A percentile compares a stretch with the other conserved stretches of the same genome.
phyloP scores from a whole-genome alignment of 2,113 vertebrate genomes.

The Seriola dumerili region DNA sequence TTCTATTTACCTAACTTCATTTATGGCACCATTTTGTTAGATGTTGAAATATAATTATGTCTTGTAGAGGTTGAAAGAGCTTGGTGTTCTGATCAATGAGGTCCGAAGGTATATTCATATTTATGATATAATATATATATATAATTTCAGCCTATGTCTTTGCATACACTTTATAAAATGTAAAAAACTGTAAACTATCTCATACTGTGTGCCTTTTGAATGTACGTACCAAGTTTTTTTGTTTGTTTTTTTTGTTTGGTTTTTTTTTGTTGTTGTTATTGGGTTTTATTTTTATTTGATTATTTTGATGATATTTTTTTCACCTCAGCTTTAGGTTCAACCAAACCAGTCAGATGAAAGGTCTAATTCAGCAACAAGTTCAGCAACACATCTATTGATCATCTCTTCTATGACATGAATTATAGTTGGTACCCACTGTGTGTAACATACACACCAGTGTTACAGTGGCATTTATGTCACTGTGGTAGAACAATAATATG shows the following conservation, averaged over 20 bases:
- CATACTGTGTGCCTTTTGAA: not conserved
- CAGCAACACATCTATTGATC: conserved; percentile 2
- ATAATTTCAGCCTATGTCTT: not conserved
- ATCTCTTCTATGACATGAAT: conserved; percentile 4
- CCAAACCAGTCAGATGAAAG: not conserved
- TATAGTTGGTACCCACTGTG: not conserved
- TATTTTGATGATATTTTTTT: not conserved
- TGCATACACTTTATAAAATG: not conserved
- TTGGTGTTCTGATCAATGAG: conserved; percentile 13
- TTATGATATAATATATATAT: too few relatives aligned
- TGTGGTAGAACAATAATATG: conserved; percentile 57
- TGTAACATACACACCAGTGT: conserved; percentile 53
- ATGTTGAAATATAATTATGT: conserved; percentile 62
- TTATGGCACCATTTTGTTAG: conserved; percentile 55
- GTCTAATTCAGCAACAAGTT: not conserved
- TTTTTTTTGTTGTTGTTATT: not conserved
- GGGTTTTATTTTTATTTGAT: too few relatives aligned
- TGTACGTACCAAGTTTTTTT: not conserved
- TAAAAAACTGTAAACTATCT: not conserved
- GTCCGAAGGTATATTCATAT: not conserved
- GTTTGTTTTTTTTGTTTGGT: not conserved
- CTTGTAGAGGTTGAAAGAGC: not conserved
- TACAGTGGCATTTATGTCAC: conserved; percentile 12
- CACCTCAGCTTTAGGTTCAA: not conserved
- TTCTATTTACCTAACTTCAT: conserved; percentile 45